phyloP scores from a whole-genome alignment of 2,888 invertebrate genomes.

The Criorhina ranunculi region DNA sequence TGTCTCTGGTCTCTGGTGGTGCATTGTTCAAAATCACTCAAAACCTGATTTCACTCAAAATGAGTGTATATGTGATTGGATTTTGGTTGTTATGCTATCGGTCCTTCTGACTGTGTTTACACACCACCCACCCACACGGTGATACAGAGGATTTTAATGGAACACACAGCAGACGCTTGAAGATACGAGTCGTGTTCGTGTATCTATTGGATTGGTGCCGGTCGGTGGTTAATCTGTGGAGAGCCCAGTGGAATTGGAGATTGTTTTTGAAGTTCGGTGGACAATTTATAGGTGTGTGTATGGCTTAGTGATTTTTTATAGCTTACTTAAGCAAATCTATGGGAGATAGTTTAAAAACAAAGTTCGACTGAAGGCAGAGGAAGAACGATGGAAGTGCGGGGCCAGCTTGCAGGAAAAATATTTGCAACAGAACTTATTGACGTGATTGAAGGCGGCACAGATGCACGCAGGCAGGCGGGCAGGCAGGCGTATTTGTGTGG shows the following conservation, averaged over 20 bases:
- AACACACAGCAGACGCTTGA: neutral
- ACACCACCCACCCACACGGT: slow-evolving; percentile 58
- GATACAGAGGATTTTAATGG: slow-evolving; percentile 42
- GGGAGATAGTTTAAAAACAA: neutral
- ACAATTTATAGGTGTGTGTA: slow-evolving; percentile 21
- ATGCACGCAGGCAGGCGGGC: too few relatives aligned
- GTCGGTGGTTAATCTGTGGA: slow-evolving; percentile 27
- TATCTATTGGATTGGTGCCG: slow-evolving; percentile 29
- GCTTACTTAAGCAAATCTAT: slow-evolving; percentile 7
- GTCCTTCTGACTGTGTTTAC: slow-evolving; percentile 26
- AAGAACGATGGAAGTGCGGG: too few relatives aligned
- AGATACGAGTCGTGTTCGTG: too few relatives aligned
- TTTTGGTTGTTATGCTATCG: slow-evolving; percentile 21
- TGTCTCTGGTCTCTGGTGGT: slow-evolving; percentile 36
- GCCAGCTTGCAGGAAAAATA: too few relatives aligned
- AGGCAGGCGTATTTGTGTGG: too few relatives aligned
- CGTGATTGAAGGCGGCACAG: too few relatives aligned
- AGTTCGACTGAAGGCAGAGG: neutral
- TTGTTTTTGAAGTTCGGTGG: slow-evolving; percentile 19
- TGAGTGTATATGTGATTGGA: slow-evolving; percentile 17
- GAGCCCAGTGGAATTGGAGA: slow-evolving; percentile 40
- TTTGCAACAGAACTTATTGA: too few relatives aligned
- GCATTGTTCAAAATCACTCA: slow-evolving; percentile 57
- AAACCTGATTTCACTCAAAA: slow-evolving; percentile 42
- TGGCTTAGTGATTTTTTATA: slow-evolving; percentile 18